A percentile compares a stretch with the other conserved stretches of the same genome.
These are phyloP conservation scores for Trematocara stigmaticum DNA, from an alignment of 2,113 vertebrate species.

Conservation along the genomic window DNA sequence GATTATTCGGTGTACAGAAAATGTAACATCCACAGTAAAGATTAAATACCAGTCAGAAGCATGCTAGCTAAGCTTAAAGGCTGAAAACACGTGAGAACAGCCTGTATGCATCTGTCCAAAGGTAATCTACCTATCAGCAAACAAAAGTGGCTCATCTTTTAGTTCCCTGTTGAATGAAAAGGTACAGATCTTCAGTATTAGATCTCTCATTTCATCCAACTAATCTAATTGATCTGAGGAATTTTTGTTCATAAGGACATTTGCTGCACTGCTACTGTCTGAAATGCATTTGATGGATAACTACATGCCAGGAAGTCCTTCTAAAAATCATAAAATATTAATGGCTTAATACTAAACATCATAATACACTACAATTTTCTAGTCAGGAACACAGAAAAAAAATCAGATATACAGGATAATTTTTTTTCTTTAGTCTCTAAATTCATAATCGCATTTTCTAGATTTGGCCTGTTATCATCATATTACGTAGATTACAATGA, in stretches of 20 bases:
- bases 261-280: neutral
- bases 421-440: neutral
- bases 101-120: neutral
- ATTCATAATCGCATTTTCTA: neutral
- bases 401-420: neutral
- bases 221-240: neutral
- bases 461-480: conserved; percentile 1
- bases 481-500: neutral
- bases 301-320: neutral
- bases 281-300: neutral
- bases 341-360: neutral
- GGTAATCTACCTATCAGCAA: neutral
- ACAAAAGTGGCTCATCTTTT: neutral
- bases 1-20: neutral
- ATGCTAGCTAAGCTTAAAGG: neutral
- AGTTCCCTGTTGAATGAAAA: neutral
- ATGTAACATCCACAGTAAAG: neutral
- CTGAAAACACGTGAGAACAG: neutral
- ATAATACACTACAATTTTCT: neutral
- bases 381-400: neutral
- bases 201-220: neutral
- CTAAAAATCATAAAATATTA: neutral
- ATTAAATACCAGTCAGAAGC: neutral
- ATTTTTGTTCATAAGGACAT: neutral
- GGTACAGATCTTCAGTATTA: neutral